Percentiles rank a stretch among this genome's conserved stretches.
Conservation (phyloP, 2,113 vertebrate species). For the Fregata magnificens region DNA sequence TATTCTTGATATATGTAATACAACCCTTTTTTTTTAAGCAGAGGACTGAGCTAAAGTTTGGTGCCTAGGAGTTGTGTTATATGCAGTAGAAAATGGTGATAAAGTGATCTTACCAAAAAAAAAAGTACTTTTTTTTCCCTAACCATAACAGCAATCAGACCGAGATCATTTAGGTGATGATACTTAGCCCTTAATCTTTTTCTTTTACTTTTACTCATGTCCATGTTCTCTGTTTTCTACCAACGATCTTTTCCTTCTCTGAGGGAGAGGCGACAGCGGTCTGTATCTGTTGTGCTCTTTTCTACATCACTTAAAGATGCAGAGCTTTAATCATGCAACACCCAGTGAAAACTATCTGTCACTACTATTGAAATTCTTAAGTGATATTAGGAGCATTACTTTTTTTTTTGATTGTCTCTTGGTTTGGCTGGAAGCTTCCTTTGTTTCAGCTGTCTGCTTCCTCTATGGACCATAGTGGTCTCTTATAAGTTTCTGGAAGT, state of each 20-base stretch:
- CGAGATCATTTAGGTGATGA: background rate
- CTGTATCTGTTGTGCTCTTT: background rate
- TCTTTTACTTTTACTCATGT: background rate
- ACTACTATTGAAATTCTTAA: background rate
- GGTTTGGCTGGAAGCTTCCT: background rate
- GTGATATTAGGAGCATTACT: background rate
- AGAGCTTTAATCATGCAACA: background rate
- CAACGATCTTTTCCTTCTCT: background rate
- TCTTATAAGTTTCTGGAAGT: background rate
- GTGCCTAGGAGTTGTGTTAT: background rate
- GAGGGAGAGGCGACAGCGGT: accelerated
- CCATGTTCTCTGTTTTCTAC: background rate
- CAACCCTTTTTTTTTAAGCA: background rate
- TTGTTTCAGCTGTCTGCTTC: background rate
- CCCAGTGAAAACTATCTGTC: background rate
- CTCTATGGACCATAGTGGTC: background rate
- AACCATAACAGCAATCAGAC: background rate
- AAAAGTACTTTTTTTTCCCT: background rate
- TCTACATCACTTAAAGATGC: background rate
- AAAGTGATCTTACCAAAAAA: background rate
- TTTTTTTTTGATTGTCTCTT: background rate
- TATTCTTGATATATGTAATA: background rate
- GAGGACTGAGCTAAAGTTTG: background rate
- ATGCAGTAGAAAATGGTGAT: background rate
- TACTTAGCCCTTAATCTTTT: background rate